These are phyloP conservation scores for Zaprionus taronus DNA, from an alignment of 1,140 invertebrate species.

Conservation along the genomic window DNA sequence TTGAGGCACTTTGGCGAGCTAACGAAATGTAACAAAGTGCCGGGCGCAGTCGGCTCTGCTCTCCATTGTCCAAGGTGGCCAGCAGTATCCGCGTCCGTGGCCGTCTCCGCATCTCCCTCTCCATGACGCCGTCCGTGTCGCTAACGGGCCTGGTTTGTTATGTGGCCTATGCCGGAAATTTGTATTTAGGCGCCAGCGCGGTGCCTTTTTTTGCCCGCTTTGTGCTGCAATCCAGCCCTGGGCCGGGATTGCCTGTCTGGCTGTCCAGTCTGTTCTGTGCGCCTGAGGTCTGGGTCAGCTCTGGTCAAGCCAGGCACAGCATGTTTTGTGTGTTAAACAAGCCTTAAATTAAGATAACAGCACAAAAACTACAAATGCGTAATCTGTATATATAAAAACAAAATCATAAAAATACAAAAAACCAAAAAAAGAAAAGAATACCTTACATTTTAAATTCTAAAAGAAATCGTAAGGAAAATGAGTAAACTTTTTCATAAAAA, in stretches of 20 bases:
- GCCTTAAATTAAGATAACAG: constrained; percentile 7
- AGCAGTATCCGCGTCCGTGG: constrained; percentile 12
- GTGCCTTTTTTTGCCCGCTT: constrained; percentile 16
- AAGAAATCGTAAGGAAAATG: too few species aligned
- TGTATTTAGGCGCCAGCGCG: constrained; percentile 68
- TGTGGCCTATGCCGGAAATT: constrained; percentile 79
- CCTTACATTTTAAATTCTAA: too few species aligned
- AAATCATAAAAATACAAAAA: background rate
- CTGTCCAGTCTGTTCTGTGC: background rate
- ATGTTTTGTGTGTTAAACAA: constrained; percentile 13
- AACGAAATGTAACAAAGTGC: constrained; percentile 81
- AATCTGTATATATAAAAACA: background rate
- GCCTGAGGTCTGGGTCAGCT: constrained; percentile 27
- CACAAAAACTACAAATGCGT: background rate
- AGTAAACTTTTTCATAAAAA: too few species aligned
- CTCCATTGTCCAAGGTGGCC: constrained; percentile 33
- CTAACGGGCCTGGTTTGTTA: constrained; percentile 70
- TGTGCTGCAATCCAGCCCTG: constrained; percentile 10
- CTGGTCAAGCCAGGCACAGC: background rate
- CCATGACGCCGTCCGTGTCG: constrained; percentile 10
- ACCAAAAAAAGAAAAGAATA: background rate
- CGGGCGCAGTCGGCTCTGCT: constrained; percentile 22
- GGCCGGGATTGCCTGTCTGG: background rate
- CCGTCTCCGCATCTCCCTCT: constrained; percentile 23
- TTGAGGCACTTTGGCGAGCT: constrained; percentile 79